Percentiles rank a stretch among this genome's conserved stretches.
Evolutionary conservation across 2,113 vertebrate species (phyloP).

Genomic region (Propithecus coquereli): DNA sequence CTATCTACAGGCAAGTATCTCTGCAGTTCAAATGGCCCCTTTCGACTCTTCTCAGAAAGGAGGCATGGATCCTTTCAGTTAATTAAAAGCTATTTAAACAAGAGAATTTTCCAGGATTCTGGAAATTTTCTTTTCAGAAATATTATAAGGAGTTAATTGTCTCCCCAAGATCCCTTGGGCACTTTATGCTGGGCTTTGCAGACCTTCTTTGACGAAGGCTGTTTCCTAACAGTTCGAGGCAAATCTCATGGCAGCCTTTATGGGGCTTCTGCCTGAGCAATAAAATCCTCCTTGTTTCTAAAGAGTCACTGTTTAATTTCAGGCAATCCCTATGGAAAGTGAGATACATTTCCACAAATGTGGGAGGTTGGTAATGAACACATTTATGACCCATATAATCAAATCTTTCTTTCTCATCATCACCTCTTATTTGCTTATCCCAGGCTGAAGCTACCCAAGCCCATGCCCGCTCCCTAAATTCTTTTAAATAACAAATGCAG

Average conservation of each 20-base stretch:
- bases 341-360: neutral
- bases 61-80: neutral
- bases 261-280: neutral
- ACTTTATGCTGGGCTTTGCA: neutral
- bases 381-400: slow-evolving; percentile 16
- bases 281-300: slow-evolving; percentile 19
- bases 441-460: neutral
- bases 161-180: neutral
- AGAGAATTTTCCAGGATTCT: neutral
- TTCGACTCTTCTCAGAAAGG: neutral
- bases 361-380: neutral
- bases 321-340: neutral
- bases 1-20: neutral
- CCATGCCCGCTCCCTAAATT: neutral
- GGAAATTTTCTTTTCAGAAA: slow-evolving; percentile 25
- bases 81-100: slow-evolving; percentile 44
- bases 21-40: neutral
- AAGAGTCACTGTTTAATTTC: slow-evolving; percentile 38
- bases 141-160: neutral
- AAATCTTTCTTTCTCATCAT: slow-evolving; percentile 6
- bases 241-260: neutral
- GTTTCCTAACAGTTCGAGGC: neutral
- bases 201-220: neutral
- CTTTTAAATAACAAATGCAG: neutral
- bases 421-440: neutral